A percentile compares a stretch with the other conserved stretches of the same genome.
phyloP scores from a whole-genome alignment of 2,797 vertebrate genomes.

The Anabas testudineus region DNA sequence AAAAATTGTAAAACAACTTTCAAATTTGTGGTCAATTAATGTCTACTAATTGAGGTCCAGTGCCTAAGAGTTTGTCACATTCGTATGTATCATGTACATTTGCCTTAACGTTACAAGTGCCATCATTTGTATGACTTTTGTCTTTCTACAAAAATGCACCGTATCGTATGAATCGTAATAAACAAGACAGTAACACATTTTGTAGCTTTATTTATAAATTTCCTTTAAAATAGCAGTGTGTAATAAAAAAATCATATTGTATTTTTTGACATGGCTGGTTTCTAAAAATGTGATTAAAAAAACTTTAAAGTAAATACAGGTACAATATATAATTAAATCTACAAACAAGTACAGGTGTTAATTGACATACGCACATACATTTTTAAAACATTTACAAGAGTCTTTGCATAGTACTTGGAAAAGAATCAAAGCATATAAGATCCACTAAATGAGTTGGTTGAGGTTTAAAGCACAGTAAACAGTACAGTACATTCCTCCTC shows the following conservation, averaged over 20 bases:
- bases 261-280: constrained; percentile 41
- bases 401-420: constrained; percentile 55
- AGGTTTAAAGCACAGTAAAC: constrained; percentile 46
- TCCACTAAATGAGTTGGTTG: constrained; percentile 9
- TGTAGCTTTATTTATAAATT: constrained; percentile 61
- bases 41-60: not conserved
- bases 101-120: constrained; percentile 51
- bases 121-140: constrained; percentile 36
- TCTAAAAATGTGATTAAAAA: constrained; percentile 35
- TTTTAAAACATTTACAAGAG: constrained; percentile 22
- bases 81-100: constrained; percentile 15
- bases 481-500: constrained; percentile 1
- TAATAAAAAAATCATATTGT: constrained; percentile 13
- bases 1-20: not conserved
- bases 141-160: constrained; percentile 30
- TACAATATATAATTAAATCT: constrained; percentile 13
- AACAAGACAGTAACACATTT: constrained; percentile 30
- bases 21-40: not conserved
- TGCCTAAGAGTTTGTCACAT: constrained; percentile 30
- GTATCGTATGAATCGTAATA: constrained; percentile 30
- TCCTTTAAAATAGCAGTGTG: constrained; percentile 36
- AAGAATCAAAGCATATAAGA: constrained; percentile 31
- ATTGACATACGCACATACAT: constrained; percentile 12
- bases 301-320: not conserved
- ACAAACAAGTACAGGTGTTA: constrained; percentile 12